Evolutionary conservation across 1,140 invertebrate genomes (phyloP), one percentile per base, ranked within the genome.

Genomic region (Notospermus geniculatus): DNA sequence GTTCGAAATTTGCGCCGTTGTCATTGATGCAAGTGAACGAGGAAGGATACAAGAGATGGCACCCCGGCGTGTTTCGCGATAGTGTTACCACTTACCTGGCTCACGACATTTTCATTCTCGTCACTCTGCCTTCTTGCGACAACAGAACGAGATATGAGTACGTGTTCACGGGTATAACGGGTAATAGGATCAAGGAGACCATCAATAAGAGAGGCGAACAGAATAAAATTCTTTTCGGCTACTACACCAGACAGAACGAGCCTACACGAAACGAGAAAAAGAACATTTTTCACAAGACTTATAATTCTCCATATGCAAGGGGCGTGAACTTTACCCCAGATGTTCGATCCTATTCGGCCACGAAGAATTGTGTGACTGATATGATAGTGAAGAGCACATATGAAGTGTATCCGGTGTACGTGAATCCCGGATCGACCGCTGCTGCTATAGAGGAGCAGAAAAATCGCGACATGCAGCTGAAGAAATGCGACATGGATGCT

Each of bases 161-260:
- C 46, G 46, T 50, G 19, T 50, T 50, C 46, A 50, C 46, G 25
- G 46, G 46, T 7, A 50, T 50, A 5, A 50, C 46, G n/a, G 46
- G 46, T 7, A 50, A 50, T 50, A 50, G 46, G 25, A 50, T 50
- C 4, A 50, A 50, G n/a, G 46, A 50, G n/a, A 27, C 25, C 25
- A 50, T 50, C 46, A 50, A 50, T n/a, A 50, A 7, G 46, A 50
- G n/a, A 50, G 46, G 46, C 25, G 46, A 50, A n/a, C 46, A 50
- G n/a, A 50, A 50, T n/a, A 50, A 50, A n/a, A 50, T 50, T 50
- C 46, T 50, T n/a, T 50, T 50, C 46, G 46, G 46, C 9, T 50
- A 50, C 46, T 50, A 50, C 25, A 50, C 46, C 46, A 50, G 46
- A n/a, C 46, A 50, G 4, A n/a, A 50, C 46, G 46, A 50, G n/a